Percentiles rank a stretch among this genome's conserved stretches.
Evolutionary conservation across 2,888 invertebrate genomes (phyloP).

Genomic region (Nephrotoma guestfalica): DNA sequence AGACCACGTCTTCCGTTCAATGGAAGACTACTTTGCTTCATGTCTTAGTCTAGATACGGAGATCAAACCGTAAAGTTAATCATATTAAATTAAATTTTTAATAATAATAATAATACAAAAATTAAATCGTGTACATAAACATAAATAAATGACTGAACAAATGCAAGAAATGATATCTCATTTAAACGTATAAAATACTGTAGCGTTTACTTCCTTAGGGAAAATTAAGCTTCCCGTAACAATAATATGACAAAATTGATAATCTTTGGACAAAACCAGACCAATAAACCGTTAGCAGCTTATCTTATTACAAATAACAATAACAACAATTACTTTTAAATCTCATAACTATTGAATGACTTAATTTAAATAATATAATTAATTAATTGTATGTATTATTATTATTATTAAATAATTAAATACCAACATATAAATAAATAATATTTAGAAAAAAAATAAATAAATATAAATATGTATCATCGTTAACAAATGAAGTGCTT

Average conservation of each 20-base stretch:
- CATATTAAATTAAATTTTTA: not conserved
- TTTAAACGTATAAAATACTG: not conserved
- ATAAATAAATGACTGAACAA: not conserved
- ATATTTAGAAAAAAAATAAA: not conserved
- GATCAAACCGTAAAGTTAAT: conserved; percentile 28
- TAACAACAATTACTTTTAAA: not conserved
- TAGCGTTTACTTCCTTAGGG: not conserved
- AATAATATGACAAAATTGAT: not conserved
- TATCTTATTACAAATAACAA: not conserved
- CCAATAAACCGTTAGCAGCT: not conserved
- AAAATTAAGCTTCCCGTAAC: not conserved
- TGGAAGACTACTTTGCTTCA: conserved; percentile 85
- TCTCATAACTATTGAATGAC: not conserved
- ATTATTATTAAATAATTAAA: not conserved
- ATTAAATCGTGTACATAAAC: not conserved
- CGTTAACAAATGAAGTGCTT: conserved; percentile 3
- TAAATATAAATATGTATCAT: not conserved
- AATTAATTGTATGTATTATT: not conserved
- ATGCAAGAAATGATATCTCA: not conserved
- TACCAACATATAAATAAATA: not conserved
- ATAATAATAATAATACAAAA: not conserved
- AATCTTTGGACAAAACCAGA: not conserved
- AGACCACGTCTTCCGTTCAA: conserved; percentile 82
- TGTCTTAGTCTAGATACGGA: conserved; percentile 78
- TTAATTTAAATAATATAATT: not conserved